Conservation (phyloP, 1,140 invertebrate species). For the Euwallacea similis region DNA sequence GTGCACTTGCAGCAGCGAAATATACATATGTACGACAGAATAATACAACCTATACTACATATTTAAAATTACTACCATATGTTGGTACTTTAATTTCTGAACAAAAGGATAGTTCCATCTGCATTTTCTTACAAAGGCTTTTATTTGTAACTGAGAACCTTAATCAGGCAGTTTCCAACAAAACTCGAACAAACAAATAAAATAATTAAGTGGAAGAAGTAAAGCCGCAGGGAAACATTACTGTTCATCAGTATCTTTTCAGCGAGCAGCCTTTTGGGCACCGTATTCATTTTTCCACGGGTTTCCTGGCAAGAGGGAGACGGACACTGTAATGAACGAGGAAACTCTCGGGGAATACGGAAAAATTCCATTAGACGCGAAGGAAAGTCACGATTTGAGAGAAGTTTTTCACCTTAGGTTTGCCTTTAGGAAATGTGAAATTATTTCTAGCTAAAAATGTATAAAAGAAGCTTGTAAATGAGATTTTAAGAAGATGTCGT, state of each 20-base stretch:
- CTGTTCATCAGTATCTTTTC: constrained; percentile 36
- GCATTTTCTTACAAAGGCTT: constrained; percentile 14
- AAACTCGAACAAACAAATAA: constrained; percentile 33
- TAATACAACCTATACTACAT: too few species aligned
- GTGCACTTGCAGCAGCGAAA: too few species aligned
- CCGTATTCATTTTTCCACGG: constrained; percentile 26
- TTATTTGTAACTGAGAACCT: constrained; percentile 21
- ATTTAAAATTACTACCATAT: too few species aligned
- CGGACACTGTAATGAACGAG: constrained; percentile 23
- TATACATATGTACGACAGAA: too few species aligned
- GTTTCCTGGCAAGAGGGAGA: constrained; percentile 13
- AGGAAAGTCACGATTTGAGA: constrained; percentile 22
- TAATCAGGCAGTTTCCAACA: constrained; percentile 31
- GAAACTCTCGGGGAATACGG: constrained; percentile 31
- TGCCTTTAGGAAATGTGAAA: background rate
- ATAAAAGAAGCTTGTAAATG: too few species aligned
- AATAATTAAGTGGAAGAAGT: constrained; percentile 35
- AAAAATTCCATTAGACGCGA: constrained; percentile 27
- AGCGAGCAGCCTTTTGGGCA: constrained; percentile 28
- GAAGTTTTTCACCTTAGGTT: constrained; percentile 14
- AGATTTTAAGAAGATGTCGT: too few species aligned
- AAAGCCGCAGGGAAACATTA: constrained; percentile 36
- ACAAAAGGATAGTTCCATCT: too few species aligned
- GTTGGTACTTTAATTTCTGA: too few species aligned
- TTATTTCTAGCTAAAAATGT: too few species aligned